Conservation (phyloP, 2,888 invertebrate genomes). For the Aphidoletes aphidimyza region DNA sequence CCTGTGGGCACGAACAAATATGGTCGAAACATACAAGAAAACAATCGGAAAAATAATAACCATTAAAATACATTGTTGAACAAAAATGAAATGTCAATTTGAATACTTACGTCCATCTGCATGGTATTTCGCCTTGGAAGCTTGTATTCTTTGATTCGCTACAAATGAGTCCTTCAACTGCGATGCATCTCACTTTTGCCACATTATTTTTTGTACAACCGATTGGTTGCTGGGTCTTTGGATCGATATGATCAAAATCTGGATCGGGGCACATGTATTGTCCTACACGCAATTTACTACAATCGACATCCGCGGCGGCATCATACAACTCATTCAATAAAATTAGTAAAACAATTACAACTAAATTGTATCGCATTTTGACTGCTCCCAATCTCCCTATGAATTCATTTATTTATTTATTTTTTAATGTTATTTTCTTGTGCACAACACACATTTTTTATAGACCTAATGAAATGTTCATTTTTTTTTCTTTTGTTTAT, state of each 20-base stretch:
- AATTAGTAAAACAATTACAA: constrained; percentile 35
- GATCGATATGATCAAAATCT: constrained; percentile 79
- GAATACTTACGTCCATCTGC: constrained; percentile 92
- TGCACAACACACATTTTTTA: constrained; percentile 35
- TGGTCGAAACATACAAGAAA: too few relatives aligned
- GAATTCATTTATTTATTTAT: not conserved
- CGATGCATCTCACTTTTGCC: constrained; percentile 84
- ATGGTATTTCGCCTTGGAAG: constrained; percentile 84
- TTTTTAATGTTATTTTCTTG: too few relatives aligned
- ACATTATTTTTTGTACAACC: constrained; percentile 83
- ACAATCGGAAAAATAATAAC: not conserved
- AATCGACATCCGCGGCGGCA: constrained; percentile 69
- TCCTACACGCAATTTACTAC: constrained; percentile 78
- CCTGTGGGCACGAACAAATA: too few relatives aligned
- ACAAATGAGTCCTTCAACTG: constrained; percentile 85
- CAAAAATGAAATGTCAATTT: constrained; percentile 35
- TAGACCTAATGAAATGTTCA: too few relatives aligned
- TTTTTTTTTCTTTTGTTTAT: too few relatives aligned
- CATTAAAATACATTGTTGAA: not conserved
- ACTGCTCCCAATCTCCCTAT: not conserved
- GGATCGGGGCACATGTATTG: constrained; percentile 88
- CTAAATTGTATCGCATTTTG: not conserved
- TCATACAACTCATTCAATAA: constrained; percentile 29
- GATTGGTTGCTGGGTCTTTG: constrained; percentile 85
- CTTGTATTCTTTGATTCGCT: constrained; percentile 80